phyloP scores from a whole-genome alignment of 2,797 vertebrate genomes.

The Eidolon dupreanum region DNA sequence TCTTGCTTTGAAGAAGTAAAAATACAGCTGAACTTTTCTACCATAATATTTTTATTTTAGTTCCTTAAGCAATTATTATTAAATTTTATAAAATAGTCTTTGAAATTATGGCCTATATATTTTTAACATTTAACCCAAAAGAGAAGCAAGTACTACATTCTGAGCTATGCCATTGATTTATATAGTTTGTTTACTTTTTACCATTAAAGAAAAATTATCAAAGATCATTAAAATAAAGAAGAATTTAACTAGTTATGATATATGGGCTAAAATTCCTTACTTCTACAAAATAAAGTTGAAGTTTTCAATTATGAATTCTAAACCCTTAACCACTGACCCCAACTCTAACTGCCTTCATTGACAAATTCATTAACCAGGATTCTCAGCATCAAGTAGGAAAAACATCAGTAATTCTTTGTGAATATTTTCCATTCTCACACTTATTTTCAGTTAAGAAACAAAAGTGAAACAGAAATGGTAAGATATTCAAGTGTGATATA shows the following conservation, averaged over 20 bases:
- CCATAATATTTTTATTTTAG: not conserved
- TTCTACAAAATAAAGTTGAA: not conserved
- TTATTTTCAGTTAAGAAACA: not conserved
- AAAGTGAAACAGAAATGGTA: not conserved
- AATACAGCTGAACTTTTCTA: not conserved
- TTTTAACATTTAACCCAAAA: not conserved
- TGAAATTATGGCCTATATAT: not conserved
- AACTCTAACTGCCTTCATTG: not conserved
- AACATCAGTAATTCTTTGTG: not conserved
- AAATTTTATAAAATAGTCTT: not conserved
- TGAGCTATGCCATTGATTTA: not conserved
- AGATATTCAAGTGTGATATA: not conserved
- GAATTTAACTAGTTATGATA: not conserved
- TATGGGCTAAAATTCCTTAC: not conserved
- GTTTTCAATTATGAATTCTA: not conserved
- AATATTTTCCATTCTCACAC: not conserved
- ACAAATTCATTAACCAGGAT: not conserved
- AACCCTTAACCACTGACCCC: not conserved
- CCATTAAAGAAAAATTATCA: not conserved
- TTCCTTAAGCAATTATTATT: not conserved
- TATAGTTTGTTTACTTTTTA: not conserved
- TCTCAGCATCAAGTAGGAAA: not conserved
- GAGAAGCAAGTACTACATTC: not conserved
- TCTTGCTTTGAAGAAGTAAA: not conserved
- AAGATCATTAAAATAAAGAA: not conserved